Evolutionary conservation across 2,113 vertebrate species (phyloP).

Genomic region (Stegostoma tigrinum): DNA sequence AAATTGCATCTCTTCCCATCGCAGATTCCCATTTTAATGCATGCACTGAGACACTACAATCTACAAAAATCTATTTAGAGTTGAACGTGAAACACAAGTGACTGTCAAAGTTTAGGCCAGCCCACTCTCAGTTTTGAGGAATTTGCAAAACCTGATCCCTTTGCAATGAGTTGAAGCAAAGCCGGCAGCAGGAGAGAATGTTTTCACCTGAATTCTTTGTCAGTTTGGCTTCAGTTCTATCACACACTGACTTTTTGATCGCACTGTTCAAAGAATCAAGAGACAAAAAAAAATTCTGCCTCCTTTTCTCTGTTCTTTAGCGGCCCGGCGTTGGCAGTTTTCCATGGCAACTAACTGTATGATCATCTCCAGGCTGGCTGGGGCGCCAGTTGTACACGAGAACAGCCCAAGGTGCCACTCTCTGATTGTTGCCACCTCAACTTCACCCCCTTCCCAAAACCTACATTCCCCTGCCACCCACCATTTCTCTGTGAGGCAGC

Average conservation of each 20-base stretch:
- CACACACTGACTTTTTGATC: not conserved
- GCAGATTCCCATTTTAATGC: not conserved
- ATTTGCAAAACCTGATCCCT: not conserved
- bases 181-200: not conserved
- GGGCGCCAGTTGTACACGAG: not conserved
- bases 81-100: not conserved
- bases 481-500: not conserved
- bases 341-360: not conserved
- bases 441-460: too few relatives aligned
- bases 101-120: not conserved
- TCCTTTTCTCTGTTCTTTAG: not conserved
- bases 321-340: not conserved
- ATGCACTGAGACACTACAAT: not conserved
- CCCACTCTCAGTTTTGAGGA: not conserved
- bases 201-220: not conserved
- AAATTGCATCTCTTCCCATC: not conserved
- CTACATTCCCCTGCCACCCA: too few relatives aligned
- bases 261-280: not conserved
- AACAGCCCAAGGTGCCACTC: not conserved
- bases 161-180: not conserved
- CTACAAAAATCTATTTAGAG: not conserved
- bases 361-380: not conserved
- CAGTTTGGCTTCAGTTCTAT: not conserved
- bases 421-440: not conserved
- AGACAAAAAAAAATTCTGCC: not conserved